These are phyloP conservation scores for Cheilosia scutellata DNA, from an alignment of 2,888 invertebrate species.

Conservation along the genomic window DNA sequence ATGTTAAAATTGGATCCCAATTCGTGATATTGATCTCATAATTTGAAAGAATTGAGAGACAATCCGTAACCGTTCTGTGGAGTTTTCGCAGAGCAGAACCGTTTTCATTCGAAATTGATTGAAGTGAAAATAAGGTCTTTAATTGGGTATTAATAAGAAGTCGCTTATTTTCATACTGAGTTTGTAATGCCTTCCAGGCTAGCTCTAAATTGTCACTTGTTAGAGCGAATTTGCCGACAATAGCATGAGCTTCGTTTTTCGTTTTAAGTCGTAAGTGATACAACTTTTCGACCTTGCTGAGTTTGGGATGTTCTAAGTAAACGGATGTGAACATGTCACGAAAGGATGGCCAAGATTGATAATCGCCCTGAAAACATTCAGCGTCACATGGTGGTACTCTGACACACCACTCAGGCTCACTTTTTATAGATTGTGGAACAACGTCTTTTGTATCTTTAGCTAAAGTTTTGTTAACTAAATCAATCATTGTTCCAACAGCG, in stretches of 20 bases:
- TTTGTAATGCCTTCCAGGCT: not conserved
- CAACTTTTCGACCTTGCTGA: constrained; percentile 8
- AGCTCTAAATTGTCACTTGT: not conserved
- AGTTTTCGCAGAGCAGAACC: no score
- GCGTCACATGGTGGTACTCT: constrained; percentile 2
- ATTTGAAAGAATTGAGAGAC: no score
- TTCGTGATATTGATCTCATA: not conserved
- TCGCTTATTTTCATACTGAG: not conserved
- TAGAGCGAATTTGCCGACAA: not conserved
- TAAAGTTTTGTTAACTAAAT: not conserved
- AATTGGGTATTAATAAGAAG: not conserved
- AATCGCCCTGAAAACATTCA: not conserved
- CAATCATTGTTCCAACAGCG: not conserved
- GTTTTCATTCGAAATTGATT: no score
- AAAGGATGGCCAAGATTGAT: not conserved
- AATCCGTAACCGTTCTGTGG: no score
- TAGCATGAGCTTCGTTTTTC: not conserved
- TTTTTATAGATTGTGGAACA: not conserved
- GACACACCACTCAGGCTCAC: not conserved
- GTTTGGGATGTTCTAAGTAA: not conserved
- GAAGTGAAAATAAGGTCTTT: not conserved
- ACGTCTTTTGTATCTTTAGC: not conserved
- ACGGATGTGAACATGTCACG: constrained; percentile 8
- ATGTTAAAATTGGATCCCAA: not conserved
- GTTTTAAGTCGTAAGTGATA: constrained; percentile 1